A percentile compares a stretch with the other conserved stretches of the same genome.
phyloP scores from a whole-genome alignment of 2,797 vertebrate genomes.

The Galaxias olidus region DNA sequence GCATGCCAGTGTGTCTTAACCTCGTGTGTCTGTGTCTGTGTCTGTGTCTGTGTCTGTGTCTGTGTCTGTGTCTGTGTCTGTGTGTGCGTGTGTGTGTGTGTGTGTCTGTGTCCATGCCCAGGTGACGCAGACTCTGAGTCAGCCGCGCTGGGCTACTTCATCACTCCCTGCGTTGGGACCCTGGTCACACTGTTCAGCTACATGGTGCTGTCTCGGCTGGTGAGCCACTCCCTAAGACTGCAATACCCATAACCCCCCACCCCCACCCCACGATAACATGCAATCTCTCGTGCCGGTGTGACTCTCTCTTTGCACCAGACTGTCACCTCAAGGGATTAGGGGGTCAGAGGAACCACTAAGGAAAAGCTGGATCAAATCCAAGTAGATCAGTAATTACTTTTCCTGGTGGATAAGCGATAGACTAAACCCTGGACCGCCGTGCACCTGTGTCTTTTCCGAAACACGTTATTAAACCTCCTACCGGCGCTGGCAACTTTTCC shows the following conservation, averaged over 20 bases:
- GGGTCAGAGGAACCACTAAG: too few species aligned
- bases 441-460: too few species aligned
- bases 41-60: constrained; percentile 19
- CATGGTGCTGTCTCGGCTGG: constrained; percentile 80
- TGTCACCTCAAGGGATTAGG: too few species aligned
- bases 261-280: too few species aligned
- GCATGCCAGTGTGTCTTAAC: neutral
- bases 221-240: constrained; percentile 54
- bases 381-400: too few species aligned
- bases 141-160: constrained; percentile 85
- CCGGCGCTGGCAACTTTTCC: too few species aligned
- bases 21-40: constrained; percentile 4
- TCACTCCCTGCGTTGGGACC: constrained; percentile 86
- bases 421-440: too few species aligned
- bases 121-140: constrained; percentile 70
- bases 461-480: too few species aligned
- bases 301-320: too few species aligned
- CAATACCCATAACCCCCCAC: constrained; percentile 13
- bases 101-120: constrained; percentile 46
- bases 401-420: too few species aligned
- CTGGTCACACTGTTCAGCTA: constrained; percentile 82
- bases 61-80: constrained; percentile 19
- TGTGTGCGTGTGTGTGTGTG: constrained; percentile 21
- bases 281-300: too few species aligned
- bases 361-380: too few species aligned